A percentile compares a stretch with the other conserved stretches of the same genome.
These are phyloP conservation scores for Bufotes viridis DNA, from an alignment of 2,797 vertebrate genomes.

Conservation along the genomic window DNA sequence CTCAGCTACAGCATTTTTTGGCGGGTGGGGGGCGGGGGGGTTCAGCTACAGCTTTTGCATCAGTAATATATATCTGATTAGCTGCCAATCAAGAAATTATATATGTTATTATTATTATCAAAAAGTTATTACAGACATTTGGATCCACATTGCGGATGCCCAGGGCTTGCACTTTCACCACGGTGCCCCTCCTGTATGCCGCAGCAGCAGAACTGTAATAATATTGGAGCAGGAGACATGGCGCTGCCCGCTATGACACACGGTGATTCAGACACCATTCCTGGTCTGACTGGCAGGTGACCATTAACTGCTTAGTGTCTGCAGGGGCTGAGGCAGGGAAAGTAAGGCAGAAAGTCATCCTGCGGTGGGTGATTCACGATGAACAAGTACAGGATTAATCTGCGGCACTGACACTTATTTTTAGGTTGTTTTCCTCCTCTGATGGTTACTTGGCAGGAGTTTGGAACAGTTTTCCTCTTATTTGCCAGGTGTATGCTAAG, in stretches of 20 bases:
- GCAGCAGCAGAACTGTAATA: background rate
- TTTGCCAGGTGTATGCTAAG: background rate
- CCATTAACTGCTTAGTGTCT: conserved; percentile 17
- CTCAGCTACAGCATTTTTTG: too few relatives aligned
- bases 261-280: conserved; percentile 21
- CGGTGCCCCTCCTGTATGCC: background rate
- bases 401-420: conserved; percentile 40
- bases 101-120: too few relatives aligned
- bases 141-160: too few relatives aligned
- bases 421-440: conserved; percentile 45
- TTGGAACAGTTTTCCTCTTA: conserved; percentile 4
- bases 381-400: conserved; percentile 45
- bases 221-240: background rate
- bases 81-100: too few relatives aligned
- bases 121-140: too few relatives aligned
- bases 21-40: too few relatives aligned
- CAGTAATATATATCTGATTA: too few relatives aligned
- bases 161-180: background rate
- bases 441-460: conserved; percentile 26
- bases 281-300: conserved; percentile 14
- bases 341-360: background rate
- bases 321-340: background rate
- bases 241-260: conserved; percentile 35
- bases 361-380: conserved; percentile 51
- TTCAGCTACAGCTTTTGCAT: too few relatives aligned